Evolutionary conservation across 2,888 invertebrate species (phyloP), one percentile per base, ranked within the genome.

Genomic region (Prionchulus punctatus): DNA sequence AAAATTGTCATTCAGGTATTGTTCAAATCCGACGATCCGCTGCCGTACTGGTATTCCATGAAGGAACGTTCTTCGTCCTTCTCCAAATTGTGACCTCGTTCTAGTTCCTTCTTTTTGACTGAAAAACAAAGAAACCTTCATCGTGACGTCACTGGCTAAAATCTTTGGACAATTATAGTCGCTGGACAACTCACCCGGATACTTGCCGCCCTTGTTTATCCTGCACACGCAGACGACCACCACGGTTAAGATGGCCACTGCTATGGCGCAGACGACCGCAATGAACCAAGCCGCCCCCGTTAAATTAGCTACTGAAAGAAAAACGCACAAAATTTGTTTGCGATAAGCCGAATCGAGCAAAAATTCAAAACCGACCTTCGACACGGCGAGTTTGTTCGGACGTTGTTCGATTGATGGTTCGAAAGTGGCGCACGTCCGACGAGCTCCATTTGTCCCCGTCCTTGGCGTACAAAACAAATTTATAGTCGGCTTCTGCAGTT

Each of bases 251-350:
- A 73, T 66, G 36, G 70, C 66, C 4, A 73, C 60, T 2, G 70
- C 61, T 3, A 72, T 61, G 1, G 70, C 65, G 1, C 69, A 59
- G 43, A 74, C 57, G 59, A 74, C 66, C 12, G 72, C 72, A 21
- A 73, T 65, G 62, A 74, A 73, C 74, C 74, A 74, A 27, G 69
- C 71, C 52, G 70, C 69, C 58, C 67, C 70, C 49, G 71, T 67
- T 2, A 72, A 63, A 30, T 27, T 58, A 43, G 7, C 28, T 2
- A 3, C 52, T n/a, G 52, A n/a, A 12, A 12, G 21, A 45, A 23
- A 45, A 45, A 12, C 4, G n/a, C n/a, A n/a, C n/a, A n/a, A n/a
- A n/a, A n/a, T n/a, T n/a, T n/a, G n/a, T n/a, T n/a, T n/a, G n/a
- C n/a, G n/a, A n/a, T n/a, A n/a, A n/a, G n/a, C n/a, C n/a, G n/a